Conservation (phyloP, 2,888 invertebrate species). For the Zootermopsis nevadensis region DNA sequence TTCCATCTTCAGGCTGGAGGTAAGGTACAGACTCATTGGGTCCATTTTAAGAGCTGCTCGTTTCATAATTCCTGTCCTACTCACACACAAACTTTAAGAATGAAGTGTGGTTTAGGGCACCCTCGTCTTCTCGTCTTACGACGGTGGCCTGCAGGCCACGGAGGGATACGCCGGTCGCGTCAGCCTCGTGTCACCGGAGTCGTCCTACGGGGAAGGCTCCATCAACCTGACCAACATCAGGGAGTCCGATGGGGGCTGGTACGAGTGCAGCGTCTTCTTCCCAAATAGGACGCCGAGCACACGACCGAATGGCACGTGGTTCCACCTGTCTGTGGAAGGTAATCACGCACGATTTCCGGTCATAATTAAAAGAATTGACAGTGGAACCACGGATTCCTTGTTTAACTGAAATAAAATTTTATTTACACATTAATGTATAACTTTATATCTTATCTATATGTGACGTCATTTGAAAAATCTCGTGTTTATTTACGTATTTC, state of each 20-base stretch:
- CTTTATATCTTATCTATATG: too few relatives aligned
- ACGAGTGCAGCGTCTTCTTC: slow-evolving; percentile 89
- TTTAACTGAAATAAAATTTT: too few relatives aligned
- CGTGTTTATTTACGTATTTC: too few relatives aligned
- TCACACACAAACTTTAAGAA: too few relatives aligned
- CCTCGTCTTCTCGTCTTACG: slow-evolving; percentile 85
- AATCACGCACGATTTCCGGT: slow-evolving; percentile 57
- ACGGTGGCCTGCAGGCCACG: slow-evolving; percentile 75
- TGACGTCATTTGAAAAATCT: too few relatives aligned
- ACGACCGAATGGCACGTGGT: slow-evolving; percentile 90
- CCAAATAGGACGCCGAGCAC: slow-evolving; percentile 88
- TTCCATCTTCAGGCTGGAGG: too few relatives aligned
- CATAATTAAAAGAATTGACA: too few relatives aligned
- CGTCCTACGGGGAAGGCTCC: slow-evolving; percentile 73
- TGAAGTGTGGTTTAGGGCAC: slow-evolving; percentile 69
- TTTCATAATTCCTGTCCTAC: too few relatives aligned
- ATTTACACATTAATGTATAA: too few relatives aligned
- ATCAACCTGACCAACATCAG: slow-evolving; percentile 88
- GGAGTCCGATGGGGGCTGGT: slow-evolving; percentile 91
- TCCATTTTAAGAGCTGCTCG: too few relatives aligned
- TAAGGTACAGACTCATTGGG: too few relatives aligned
- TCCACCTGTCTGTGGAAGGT: slow-evolving; percentile 89
- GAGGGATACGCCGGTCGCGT: slow-evolving; percentile 78
- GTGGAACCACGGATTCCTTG: too few relatives aligned
- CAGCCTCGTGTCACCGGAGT: slow-evolving; percentile 68